phyloP scores from a whole-genome alignment of 2,888 invertebrate genomes.

The Philhelius pedissequus region DNA sequence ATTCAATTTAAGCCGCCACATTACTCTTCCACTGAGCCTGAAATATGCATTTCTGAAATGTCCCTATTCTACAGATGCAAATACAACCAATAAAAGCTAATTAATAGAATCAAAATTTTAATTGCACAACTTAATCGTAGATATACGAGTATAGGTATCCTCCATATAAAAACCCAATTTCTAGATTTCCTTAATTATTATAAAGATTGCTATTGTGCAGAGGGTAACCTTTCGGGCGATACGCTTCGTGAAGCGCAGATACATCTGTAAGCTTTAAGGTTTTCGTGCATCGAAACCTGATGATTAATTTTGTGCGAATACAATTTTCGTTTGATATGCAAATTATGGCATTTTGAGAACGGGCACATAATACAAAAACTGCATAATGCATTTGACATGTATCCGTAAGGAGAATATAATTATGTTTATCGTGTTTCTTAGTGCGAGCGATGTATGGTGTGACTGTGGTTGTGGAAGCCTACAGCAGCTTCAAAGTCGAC shows the following conservation, averaged over 20 bases:
- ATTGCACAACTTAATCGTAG: conserved; percentile 3
- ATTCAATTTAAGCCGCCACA: too few species aligned
- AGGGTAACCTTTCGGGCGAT: conserved; percentile 32
- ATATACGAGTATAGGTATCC: too few species aligned
- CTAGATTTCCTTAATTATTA: conserved; percentile 12
- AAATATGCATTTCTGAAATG: too few species aligned
- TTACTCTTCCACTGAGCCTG: too few species aligned
- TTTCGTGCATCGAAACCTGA: conserved; percentile 36
- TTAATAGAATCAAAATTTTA: background rate
- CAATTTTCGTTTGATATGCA: conserved; percentile 76
- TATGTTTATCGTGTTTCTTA: conserved; percentile 58
- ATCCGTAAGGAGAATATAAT: conserved; percentile 56
- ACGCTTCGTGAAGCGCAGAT: background rate
- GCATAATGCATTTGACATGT: conserved; percentile 68
- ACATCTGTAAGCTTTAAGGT: conserved; percentile 8
- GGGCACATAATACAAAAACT: conserved; percentile 61
- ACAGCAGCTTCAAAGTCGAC: conserved; percentile 59
- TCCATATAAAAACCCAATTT: background rate
- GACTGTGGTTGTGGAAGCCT: background rate
- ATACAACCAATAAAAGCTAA: background rate
- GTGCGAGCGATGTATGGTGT: too few species aligned
- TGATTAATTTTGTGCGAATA: conserved; percentile 61
- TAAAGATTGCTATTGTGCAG: background rate
- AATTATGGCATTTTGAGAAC: conserved; percentile 72
- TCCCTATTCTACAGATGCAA: too few species aligned